Conservation (phyloP, 2,888 invertebrate genomes). For the Lepidocyrtinus sp. region DNA sequence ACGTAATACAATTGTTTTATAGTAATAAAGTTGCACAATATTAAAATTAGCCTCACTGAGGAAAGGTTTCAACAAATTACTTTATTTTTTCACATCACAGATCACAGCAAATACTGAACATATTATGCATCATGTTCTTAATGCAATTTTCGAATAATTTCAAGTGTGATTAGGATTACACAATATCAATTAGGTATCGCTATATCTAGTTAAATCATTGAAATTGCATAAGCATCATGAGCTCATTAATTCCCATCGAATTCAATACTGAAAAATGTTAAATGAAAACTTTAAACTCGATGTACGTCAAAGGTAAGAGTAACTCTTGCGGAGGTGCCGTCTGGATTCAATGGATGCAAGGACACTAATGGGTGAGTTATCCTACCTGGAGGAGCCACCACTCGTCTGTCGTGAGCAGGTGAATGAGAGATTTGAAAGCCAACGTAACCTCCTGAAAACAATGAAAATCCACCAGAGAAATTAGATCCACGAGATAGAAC, state of each 20-base stretch:
- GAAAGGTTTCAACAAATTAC: neutral
- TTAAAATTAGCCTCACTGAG: neutral
- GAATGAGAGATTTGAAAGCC: conserved; percentile 34
- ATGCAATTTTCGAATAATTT: no score
- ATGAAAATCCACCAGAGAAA: conserved; percentile 47
- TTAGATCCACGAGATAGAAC: neutral
- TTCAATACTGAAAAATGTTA: neutral
- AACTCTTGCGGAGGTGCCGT: conserved; percentile 38
- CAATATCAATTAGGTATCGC: no score
- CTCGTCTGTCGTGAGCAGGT: conserved; percentile 19
- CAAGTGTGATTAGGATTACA: no score
- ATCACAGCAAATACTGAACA: no score
- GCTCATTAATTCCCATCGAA: neutral
- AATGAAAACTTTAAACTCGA: neutral
- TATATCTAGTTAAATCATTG: neutral
- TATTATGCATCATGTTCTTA: no score
- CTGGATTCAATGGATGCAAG: conserved; percentile 30
- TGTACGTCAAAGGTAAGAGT: conserved; percentile 41
- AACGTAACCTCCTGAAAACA: conserved; percentile 28
- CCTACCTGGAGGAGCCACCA: neutral
- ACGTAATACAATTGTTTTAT: no score
- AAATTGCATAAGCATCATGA: neutral
- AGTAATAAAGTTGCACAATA: no score
- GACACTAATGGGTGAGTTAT: conserved; percentile 48
- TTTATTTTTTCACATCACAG: no score